Percentiles rank a stretch among this genome's conserved stretches.
These are phyloP conservation scores for Chiropotes sagulatus DNA, from an alignment of 2,797 vertebrate genomes.

Conservation along the genomic window DNA sequence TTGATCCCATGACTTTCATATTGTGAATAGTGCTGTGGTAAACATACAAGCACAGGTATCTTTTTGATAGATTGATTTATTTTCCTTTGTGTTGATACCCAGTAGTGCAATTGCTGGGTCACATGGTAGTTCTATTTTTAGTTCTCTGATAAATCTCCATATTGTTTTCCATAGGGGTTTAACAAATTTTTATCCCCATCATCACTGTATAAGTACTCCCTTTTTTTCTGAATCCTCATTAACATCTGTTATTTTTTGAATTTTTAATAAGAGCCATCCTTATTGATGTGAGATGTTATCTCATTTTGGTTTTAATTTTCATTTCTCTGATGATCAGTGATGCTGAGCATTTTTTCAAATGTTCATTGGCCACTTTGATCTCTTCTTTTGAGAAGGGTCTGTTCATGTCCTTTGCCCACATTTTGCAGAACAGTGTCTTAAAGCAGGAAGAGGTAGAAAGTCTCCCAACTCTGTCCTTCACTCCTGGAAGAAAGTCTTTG, in stretches of 20 bases:
- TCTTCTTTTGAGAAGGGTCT: not conserved
- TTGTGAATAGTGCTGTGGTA: not conserved
- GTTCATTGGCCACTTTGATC: not conserved
- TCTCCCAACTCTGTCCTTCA: not conserved
- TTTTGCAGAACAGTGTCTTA: not conserved
- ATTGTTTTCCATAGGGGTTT: not conserved
- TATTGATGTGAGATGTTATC: not conserved
- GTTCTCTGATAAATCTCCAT: not conserved
- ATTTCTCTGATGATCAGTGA: not conserved
- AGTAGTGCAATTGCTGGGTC: not conserved
- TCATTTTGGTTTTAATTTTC: not conserved
- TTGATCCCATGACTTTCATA: not conserved
- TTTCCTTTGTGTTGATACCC: not conserved
- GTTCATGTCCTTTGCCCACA: not conserved
- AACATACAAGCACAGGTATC: not conserved
- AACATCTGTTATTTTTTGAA: not conserved
- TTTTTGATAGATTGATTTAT: not conserved
- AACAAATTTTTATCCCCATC: not conserved
- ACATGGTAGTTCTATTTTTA: not conserved
- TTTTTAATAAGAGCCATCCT: not conserved
- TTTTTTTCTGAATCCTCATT: not conserved
- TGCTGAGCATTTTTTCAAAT: not conserved
- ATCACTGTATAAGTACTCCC: not conserved
- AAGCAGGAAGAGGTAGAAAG: not conserved
- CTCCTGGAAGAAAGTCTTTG: not conserved